Conservation (phyloP, 2,113 vertebrate species). For the Philantomba maxwellii region DNA sequence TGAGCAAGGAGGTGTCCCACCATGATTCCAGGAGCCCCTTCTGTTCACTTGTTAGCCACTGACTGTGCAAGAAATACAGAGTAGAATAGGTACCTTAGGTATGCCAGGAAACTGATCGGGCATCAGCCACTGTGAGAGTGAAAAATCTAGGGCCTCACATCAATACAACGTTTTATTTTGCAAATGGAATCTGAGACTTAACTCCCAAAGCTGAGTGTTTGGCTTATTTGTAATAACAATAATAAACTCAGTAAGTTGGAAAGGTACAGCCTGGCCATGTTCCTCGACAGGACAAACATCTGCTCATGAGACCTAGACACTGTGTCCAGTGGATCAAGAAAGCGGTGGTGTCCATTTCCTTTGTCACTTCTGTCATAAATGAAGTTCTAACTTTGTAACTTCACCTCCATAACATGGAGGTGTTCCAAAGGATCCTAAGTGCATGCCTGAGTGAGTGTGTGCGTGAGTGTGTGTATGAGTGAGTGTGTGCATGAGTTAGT, state of each 20-base stretch:
- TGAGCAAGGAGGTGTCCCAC: background rate
- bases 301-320: background rate
- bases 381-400: background rate
- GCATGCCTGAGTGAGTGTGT: background rate
- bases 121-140: background rate
- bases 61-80: background rate
- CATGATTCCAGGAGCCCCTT: background rate
- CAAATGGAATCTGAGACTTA: background rate
- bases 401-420: too few species aligned
- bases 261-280: background rate
- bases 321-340: background rate
- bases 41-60: background rate
- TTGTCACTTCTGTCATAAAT: background rate
- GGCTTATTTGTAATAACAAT: background rate
- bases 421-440: background rate
- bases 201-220: background rate
- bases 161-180: background rate
- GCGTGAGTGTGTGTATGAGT: background rate
- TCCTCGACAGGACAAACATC: too few species aligned
- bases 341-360: background rate
- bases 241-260: background rate
- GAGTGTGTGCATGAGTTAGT: too few species aligned
- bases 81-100: fast-evolving
- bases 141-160: background rate
- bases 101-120: background rate